Base-by-base conservation (phyloP, 2,888 invertebrate genomes). In the Drosophila picticornis region DNA sequence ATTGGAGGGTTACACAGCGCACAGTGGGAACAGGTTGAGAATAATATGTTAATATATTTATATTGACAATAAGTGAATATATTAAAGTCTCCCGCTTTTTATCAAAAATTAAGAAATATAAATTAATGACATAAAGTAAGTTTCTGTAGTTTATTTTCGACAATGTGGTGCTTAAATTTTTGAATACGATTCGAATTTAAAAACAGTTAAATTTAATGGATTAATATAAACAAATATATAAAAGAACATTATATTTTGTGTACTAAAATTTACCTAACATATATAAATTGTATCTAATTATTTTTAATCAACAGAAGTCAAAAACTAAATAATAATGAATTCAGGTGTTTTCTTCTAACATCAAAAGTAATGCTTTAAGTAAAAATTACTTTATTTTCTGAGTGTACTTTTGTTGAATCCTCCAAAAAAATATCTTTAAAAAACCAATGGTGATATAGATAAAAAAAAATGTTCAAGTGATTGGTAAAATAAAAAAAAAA, bases 1-100 rank as follows among this genome's bases (percentile, higher is more conserved):
- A 81, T 81, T 80, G 51, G 67, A 78, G 81, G 77, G 73, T 62
- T 69, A 57, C 46, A 19, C 34, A 25, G 16, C 10, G 78, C 73
- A 79, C 78, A 79, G 73, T 79, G 78, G 57, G 4, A 10, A 38
- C 36, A 19, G 1, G 4, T 16, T 13, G 11, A 7, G 16, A 40
- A 72, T 29, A 43, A 10, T 5, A 7, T 16, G 29, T 4, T 22
- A 36, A 72, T 52, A 13, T 2, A 0, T 22, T 36, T 19, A 36
- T 36, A 1, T 11, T 51, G n/a, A n/a, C 51, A 9, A 7, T 22
- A 32, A 16, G 2, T 34, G 34, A 34, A 13, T 34, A 34, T n/a
- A 10, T 36, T 6, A n/a, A 4, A 5, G 10, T 25, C 4, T 0
- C 7, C 22, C 0, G 7, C 16, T 9, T 25, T 25, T 25, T 4